Conservation (phyloP, 1,140 invertebrate species). For the Bombus superbus region DNA sequence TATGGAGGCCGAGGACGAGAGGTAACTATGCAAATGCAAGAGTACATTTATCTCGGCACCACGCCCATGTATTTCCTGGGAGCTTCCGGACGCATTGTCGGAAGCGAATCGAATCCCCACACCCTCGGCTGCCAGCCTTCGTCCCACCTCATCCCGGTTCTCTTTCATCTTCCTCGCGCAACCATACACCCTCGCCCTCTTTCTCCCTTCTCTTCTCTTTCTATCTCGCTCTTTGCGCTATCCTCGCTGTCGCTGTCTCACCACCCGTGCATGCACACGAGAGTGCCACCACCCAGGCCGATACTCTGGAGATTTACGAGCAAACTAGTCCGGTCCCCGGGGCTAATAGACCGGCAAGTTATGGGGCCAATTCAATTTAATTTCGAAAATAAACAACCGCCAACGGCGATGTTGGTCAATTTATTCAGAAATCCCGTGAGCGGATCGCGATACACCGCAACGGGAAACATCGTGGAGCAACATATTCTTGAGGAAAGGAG, state of each 20-base stretch:
- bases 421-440: slow-evolving; percentile 68
- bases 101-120: slow-evolving; percentile 74
- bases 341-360: slow-evolving; percentile 80
- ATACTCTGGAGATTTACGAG: slow-evolving; percentile 80
- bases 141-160: slow-evolving; percentile 20
- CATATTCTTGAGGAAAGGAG: background rate
- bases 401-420: slow-evolving; percentile 70
- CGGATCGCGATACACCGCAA: slow-evolving; percentile 24
- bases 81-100: slow-evolving; percentile 79
- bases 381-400: slow-evolving; percentile 80
- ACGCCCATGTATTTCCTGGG: slow-evolving; percentile 80
- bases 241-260: background rate
- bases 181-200: background rate
- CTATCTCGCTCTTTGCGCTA: slow-evolving; percentile 1
- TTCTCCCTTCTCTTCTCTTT: background rate
- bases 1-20: slow-evolving; percentile 63
- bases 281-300: slow-evolving; percentile 67
- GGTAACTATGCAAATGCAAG: slow-evolving; percentile 79
- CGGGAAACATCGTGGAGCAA: background rate
- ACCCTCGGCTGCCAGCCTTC: slow-evolving; percentile 20
- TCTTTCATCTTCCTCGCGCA: slow-evolving; percentile 27
- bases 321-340: slow-evolving; percentile 77
- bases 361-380: slow-evolving; percentile 80
- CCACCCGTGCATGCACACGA: slow-evolving; percentile 14
- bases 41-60: slow-evolving; percentile 80